phyloP scores from a whole-genome alignment of 37 sponge, comb jelly and placozoan genomes.

The Haliclona indistincta region DNA sequence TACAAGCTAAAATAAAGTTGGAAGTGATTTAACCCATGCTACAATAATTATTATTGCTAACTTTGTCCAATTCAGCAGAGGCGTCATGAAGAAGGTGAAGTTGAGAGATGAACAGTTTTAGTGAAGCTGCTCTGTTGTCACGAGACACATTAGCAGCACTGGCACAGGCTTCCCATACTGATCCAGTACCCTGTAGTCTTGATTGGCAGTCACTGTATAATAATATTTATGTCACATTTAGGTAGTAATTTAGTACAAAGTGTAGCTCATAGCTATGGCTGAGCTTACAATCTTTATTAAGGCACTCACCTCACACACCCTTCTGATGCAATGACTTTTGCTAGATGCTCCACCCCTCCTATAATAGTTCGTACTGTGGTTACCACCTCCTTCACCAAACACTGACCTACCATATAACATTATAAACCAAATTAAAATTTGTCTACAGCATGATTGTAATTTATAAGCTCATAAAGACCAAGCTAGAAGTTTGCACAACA shows the following conservation, averaged over 20 bases:
- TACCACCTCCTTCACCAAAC: constrained; percentile 22
- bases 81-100: constrained; percentile 56
- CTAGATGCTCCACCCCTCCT: neutral
- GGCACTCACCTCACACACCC: constrained; percentile 28
- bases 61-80: constrained; percentile 26
- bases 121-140: constrained; percentile 33
- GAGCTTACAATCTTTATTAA: too few relatives aligned
- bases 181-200: constrained; percentile 40
- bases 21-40: neutral
- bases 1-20: neutral
- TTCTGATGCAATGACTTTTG: constrained; percentile 9
- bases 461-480: too few relatives aligned
- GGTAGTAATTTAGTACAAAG: too few relatives aligned
- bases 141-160: constrained; percentile 13
- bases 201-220: neutral
- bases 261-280: too few relatives aligned
- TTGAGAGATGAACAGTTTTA: constrained; percentile 28
- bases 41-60: neutral
- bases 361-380: constrained; percentile 22
- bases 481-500: too few relatives aligned
- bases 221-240: neutral
- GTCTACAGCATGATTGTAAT: too few relatives aligned
- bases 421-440: too few relatives aligned
- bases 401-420: too few relatives aligned
- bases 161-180: constrained; percentile 52